These are phyloP conservation scores for Silurus aristotelis DNA, from an alignment of 2,797 vertebrate genomes.

Conservation along the genomic window DNA sequence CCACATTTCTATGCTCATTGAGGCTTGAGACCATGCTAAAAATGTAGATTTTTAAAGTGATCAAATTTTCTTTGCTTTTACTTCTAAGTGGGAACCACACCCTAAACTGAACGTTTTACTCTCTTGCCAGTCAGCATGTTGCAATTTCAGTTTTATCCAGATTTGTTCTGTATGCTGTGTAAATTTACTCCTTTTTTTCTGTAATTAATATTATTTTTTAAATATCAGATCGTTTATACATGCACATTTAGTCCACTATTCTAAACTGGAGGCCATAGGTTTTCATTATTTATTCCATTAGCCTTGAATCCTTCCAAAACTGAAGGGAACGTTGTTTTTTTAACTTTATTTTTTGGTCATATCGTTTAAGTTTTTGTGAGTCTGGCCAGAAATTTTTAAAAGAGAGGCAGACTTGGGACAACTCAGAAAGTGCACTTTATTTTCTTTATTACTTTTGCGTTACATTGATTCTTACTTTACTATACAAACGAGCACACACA, in stretches of 20 bases:
- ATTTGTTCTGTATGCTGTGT: slow-evolving; percentile 9
- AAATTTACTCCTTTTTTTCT: neutral
- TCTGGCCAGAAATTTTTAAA: too few relatives aligned
- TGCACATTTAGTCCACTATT: neutral
- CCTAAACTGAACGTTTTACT: neutral
- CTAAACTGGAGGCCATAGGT: neutral
- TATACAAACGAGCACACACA: too few relatives aligned
- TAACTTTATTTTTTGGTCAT: neutral
- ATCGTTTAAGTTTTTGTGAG: neutral
- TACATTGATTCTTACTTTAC: too few relatives aligned
- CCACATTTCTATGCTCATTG: neutral
- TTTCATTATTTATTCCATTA: neutral
- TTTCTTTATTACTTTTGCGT: too few relatives aligned
- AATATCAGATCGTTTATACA: neutral
- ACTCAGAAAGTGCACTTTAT: too few relatives aligned
- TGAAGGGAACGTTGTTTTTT: neutral
- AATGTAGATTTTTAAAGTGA: neutral
- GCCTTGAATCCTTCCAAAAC: neutral
- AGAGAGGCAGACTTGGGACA: too few relatives aligned
- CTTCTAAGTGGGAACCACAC: neutral
- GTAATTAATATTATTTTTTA: too few relatives aligned
- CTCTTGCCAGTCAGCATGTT: neutral
- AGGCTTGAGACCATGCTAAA: neutral
- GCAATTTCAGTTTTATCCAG: neutral
- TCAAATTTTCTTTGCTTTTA: neutral